These are phyloP conservation scores for Meiosimyza decipiens DNA, from an alignment of 2,888 invertebrate species.

Conservation along the genomic window DNA sequence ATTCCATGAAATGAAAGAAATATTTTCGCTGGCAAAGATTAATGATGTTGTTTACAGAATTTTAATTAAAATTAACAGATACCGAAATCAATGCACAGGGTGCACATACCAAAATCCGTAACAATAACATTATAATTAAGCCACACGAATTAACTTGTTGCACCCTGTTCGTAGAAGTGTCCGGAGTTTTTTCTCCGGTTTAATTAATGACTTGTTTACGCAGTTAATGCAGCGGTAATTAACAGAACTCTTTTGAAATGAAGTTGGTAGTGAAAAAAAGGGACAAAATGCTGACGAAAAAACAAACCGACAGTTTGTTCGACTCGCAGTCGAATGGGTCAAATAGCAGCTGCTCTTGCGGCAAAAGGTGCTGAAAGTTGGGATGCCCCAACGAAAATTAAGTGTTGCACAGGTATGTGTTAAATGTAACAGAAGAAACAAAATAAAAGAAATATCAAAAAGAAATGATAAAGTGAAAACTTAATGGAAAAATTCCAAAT, in stretches of 20 bases:
- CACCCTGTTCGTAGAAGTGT: not conserved
- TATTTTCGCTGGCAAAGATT: not conserved
- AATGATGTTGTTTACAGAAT: slow-evolving; percentile 7
- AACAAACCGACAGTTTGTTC: not conserved
- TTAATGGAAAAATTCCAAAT: no score
- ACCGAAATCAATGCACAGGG: not conserved
- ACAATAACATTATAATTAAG: not conserved
- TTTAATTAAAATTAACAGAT: not conserved
- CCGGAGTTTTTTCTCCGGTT: not conserved
- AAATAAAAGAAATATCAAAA: no score
- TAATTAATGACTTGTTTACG: slow-evolving; percentile 17
- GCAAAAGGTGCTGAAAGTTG: slow-evolving; percentile 1
- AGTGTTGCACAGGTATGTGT: no score
- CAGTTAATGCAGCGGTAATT: slow-evolving; percentile 13
- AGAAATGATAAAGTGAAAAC: no score
- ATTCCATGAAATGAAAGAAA: not conserved
- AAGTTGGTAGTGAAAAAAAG: not conserved
- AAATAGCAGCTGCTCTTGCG: no score
- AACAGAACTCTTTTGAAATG: not conserved
- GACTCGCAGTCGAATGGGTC: no score
- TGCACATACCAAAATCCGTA: not conserved
- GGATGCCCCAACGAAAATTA: no score
- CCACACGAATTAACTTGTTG: no score
- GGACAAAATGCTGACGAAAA: not conserved
- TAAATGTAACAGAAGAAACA: no score